phyloP scores from a whole-genome alignment of 2,797 vertebrate species.

The Paratrypauchen microcephalus region DNA sequence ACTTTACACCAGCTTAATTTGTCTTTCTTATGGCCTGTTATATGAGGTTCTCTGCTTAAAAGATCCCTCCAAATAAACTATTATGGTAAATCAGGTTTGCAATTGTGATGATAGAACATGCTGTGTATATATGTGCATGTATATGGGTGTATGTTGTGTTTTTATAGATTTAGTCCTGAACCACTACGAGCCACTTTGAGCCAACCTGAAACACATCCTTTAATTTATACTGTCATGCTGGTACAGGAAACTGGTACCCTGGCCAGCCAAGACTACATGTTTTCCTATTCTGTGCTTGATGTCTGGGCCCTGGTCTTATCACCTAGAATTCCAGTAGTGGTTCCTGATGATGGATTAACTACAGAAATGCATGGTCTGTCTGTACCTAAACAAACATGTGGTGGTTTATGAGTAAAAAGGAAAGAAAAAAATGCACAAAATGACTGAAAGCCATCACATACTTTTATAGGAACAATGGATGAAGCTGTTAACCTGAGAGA shows the following conservation, averaged over 20 bases:
- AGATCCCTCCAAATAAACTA: background rate
- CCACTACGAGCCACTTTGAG: no score
- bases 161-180: no score
- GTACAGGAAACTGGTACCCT: background rate
- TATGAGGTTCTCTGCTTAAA: background rate
- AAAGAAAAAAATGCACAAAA: background rate
- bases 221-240: no score
- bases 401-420: background rate
- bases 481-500: background rate
- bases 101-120: no score
- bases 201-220: no score
- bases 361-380: background rate
- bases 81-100: background rate
- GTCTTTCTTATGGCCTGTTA: background rate
- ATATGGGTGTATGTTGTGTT: no score
- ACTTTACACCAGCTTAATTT: background rate
- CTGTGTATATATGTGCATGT: no score
- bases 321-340: background rate
- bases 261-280: background rate
- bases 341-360: background rate
- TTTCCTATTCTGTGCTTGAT: background rate
- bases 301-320: background rate
- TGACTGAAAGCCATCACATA: no score
- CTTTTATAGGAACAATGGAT: no score
- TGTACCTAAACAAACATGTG: background rate